Conservation (phyloP, 2,113 vertebrate species). For the Bujurquina vittata region DNA sequence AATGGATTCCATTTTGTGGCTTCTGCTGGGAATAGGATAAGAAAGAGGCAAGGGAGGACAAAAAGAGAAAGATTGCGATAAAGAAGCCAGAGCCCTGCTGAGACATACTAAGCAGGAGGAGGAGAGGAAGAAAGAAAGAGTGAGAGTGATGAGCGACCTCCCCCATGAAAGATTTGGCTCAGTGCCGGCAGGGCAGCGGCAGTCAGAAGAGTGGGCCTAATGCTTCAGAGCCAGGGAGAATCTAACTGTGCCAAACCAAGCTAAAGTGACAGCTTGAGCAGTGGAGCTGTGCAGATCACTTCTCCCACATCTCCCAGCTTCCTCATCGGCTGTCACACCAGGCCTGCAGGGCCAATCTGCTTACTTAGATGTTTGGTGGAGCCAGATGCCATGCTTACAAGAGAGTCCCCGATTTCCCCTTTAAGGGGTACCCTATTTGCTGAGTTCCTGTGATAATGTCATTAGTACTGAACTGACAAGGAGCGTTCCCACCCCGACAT, state of each 20-base stretch:
- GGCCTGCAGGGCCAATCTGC: conserved; percentile 76
- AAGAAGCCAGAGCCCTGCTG: conserved; percentile 48
- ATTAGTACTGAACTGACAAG: conserved; percentile 46
- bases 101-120: conserved; percentile 38
- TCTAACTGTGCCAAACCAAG: conserved; percentile 66
- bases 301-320: conserved; percentile 68
- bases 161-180: conserved; percentile 64
- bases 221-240: conserved; percentile 64
- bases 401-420: conserved; percentile 56
- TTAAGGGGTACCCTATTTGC: conserved; percentile 57
- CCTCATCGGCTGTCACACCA: conserved; percentile 68
- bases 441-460: conserved; percentile 56
- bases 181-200: conserved; percentile 62
- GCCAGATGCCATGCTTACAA: conserved; percentile 71
- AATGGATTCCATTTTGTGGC: conserved; percentile 52
- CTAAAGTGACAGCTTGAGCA: conserved; percentile 76
- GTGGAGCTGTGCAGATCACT: conserved; percentile 61
- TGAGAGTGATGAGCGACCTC: conserved; percentile 60
- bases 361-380: conserved; percentile 75
- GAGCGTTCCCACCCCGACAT: conserved; percentile 28
- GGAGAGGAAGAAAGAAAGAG: conserved; percentile 53
- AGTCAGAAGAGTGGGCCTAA: conserved; percentile 62
- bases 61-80: conserved; percentile 40
- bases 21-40: conserved; percentile 53
- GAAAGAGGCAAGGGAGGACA: conserved; percentile 46